These are phyloP conservation scores for Yponomeuta cagnagella DNA, from an alignment of 2,888 invertebrate species.

Conservation along the genomic window DNA sequence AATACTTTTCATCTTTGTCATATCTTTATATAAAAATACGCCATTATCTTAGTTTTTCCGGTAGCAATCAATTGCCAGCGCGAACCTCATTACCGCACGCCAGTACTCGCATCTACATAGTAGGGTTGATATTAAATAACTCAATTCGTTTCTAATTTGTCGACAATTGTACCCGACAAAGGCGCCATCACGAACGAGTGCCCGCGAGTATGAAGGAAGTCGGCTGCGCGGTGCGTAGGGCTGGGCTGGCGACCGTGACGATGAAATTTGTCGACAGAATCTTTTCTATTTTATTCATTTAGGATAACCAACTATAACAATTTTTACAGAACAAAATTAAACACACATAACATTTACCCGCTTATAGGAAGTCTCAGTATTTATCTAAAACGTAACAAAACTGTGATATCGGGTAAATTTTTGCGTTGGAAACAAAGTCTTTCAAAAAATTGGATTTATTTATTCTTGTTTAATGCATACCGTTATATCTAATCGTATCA, in stretches of 20 bases:
- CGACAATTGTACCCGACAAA: constrained; percentile 76
- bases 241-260: constrained; percentile 22
- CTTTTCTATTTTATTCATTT: too few species aligned
- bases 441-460: too few species aligned
- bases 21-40: too few species aligned
- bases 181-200: constrained; percentile 71
- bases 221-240: constrained; percentile 58
- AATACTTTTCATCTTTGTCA: too few species aligned
- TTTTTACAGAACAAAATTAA: not conserved
- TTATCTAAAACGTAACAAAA: not conserved
- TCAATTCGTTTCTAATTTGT: constrained; percentile 76
- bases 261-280: constrained; percentile 18
- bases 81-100: not conserved
- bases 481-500: too few species aligned
- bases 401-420: too few species aligned
- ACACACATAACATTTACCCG: not conserved
- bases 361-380: not conserved
- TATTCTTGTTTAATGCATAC: too few species aligned
- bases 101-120: not conserved
- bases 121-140: constrained; percentile 69
- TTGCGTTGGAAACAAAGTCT: too few species aligned
- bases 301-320: not conserved
- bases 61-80: not conserved
- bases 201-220: constrained; percentile 75
- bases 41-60: too few species aligned